Conservation (phyloP, 1,140 invertebrate genomes). For the Drosophila biarmipes region DNA sequence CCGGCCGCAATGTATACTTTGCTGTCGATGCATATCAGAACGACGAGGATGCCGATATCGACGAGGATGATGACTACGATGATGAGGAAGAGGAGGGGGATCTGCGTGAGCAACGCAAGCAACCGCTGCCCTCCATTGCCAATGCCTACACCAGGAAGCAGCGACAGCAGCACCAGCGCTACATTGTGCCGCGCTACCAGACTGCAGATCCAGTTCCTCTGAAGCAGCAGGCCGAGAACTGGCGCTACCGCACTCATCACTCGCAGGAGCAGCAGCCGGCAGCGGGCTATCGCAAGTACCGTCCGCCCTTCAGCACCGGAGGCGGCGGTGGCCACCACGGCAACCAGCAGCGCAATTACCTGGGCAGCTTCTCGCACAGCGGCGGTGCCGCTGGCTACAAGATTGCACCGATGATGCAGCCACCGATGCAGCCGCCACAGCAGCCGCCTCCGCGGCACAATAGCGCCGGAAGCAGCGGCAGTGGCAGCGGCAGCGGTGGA, state of each 20-base stretch:
- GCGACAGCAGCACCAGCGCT: constrained; percentile 61
- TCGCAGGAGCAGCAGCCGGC: constrained; percentile 62
- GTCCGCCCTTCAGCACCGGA: constrained; percentile 70
- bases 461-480: constrained; percentile 49
- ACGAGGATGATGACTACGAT: constrained; percentile 67
- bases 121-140: constrained; percentile 40
- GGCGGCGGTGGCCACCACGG: constrained; percentile 69
- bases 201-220: constrained; percentile 9
- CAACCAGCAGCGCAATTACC: constrained; percentile 78
- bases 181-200: constrained; percentile 45
- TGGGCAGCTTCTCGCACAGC: constrained; percentile 75
- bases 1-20: constrained; percentile 71
- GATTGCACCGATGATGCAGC: constrained; percentile 45
- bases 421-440: constrained; percentile 28
- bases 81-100: constrained; percentile 49
- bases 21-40: constrained; percentile 73
- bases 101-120: constrained; percentile 29
- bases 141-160: constrained; percentile 68
- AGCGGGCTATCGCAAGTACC: constrained; percentile 66
- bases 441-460: constrained; percentile 12
- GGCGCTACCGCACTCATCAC: constrained; percentile 77
- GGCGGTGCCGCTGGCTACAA: constrained; percentile 65
- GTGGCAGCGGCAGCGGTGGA: constrained; percentile 61
- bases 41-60: constrained; percentile 72
- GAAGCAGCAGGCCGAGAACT: constrained; percentile 63